These are phyloP conservation scores for Hypercompe scribonia DNA, from an alignment of 2,888 invertebrate genomes.

Conservation along the genomic window DNA sequence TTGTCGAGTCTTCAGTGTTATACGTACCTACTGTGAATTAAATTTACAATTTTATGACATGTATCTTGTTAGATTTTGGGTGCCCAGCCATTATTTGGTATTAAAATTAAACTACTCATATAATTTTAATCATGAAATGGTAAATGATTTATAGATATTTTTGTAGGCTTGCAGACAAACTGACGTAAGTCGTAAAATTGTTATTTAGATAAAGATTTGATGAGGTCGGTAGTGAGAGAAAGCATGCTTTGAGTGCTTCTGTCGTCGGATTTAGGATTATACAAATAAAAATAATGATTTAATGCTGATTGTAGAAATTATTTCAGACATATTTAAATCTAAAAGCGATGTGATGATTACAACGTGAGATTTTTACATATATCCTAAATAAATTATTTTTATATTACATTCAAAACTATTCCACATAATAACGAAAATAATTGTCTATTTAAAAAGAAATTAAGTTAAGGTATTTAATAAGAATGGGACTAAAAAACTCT, in stretches of 20 bases:
- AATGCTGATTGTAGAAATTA: background rate
- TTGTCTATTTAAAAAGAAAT: background rate
- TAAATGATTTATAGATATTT: constrained; percentile 21
- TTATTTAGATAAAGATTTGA: constrained; percentile 35
- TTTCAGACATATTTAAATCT: constrained; percentile 1
- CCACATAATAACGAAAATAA: background rate
- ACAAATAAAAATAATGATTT: constrained; percentile 10
- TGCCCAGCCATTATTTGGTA: constrained; percentile 18
- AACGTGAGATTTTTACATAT: background rate
- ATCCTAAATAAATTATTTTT: background rate
- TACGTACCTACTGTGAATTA: constrained; percentile 7
- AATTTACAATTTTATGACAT: constrained; percentile 31
- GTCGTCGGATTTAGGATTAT: constrained; percentile 31
- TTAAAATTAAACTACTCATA: constrained; percentile 24
- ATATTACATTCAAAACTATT: background rate
- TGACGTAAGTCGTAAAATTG: constrained; percentile 44
- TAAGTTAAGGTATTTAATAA: background rate
- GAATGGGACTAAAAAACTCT: background rate
- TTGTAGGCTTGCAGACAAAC: constrained; percentile 26
- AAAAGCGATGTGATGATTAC: background rate
- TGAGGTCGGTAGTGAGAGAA: constrained; percentile 19
- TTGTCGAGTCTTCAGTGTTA: constrained; percentile 9
- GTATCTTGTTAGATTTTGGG: constrained; percentile 19
- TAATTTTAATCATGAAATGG: constrained; percentile 27
- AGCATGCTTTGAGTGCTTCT: constrained; percentile 42